Evolutionary conservation across 2,888 invertebrate genomes (phyloP).

Genomic region (Tetropium fuscum): DNA sequence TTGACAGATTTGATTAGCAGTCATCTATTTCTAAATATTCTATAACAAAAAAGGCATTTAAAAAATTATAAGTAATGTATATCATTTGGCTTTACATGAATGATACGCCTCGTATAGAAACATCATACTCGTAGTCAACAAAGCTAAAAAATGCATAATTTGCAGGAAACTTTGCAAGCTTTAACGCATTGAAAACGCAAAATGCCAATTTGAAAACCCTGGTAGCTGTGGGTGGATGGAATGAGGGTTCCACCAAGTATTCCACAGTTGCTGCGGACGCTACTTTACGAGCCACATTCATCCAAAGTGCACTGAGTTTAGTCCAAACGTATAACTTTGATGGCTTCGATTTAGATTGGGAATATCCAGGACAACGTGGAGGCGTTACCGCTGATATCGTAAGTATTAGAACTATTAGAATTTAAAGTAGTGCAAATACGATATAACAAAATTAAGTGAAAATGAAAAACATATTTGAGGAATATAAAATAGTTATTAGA

Average conservation of each 20-base stretch:
- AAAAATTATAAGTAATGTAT: too few species aligned
- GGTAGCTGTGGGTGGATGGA: slow-evolving; percentile 79
- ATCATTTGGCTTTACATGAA: too few species aligned
- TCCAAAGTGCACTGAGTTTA: slow-evolving; percentile 68
- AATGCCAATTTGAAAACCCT: slow-evolving; percentile 71
- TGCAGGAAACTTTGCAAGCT: slow-evolving; percentile 8
- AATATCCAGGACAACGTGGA: slow-evolving; percentile 74
- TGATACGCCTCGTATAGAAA: too few species aligned
- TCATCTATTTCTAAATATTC: too few species aligned
- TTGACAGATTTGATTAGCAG: too few species aligned
- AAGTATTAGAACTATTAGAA: slow-evolving; percentile 18
- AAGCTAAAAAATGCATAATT: too few species aligned
- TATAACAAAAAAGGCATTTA: too few species aligned
- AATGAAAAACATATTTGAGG: too few species aligned
- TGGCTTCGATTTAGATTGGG: slow-evolving; percentile 82
- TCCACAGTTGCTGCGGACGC: slow-evolving; percentile 66
- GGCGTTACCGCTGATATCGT: slow-evolving; percentile 60
- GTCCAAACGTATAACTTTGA: slow-evolving; percentile 73
- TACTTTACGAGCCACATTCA: slow-evolving; percentile 68
- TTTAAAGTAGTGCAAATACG: too few species aligned
- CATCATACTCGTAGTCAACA: too few species aligned
- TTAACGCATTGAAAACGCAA: slow-evolving; percentile 68
- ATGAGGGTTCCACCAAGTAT: slow-evolving; percentile 68
- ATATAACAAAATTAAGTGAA: too few species aligned
- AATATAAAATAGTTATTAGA: too few species aligned